Evolutionary conservation across 2,113 vertebrate genomes (phyloP), one percentile per base, ranked within the genome.

Genomic region (Ceyx melanurus): DNA sequence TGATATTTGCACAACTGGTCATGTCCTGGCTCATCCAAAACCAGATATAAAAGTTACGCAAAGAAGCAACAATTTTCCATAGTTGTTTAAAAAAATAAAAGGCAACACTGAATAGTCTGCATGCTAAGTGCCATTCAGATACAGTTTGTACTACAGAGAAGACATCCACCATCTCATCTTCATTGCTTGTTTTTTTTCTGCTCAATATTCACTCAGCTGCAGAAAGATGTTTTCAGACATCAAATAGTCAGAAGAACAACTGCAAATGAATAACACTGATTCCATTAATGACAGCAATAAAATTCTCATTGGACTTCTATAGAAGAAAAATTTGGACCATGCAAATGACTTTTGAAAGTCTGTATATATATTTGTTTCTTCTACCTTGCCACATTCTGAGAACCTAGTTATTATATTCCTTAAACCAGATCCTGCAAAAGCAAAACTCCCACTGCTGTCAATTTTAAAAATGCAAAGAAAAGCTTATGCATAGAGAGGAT

Each of bases 391-490:
- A 18, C 9, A 18, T 72, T 86, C 70, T 81, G n/a, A 68, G 50
- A 78, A 62, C 31, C 16, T 72, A 33, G 42, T 20, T 82, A 88
- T 75, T 84, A 61, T 79, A 72, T 78, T 90, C 21, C 33, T 95
- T 92, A 75, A 78, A 84, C 1, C 5, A 70, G 62, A 86, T 75
- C n/a, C 45, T 82, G 42, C 70, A 90, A 82, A 92, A 84, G 20
- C 33, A 88, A 86, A 86, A 82, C 37, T 85, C 64, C 50, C 74
- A 73, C 50, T 79, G 70, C 54, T 86, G 42, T 51, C 58, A 82
- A n/a, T 84, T 89, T 90, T 79, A 68, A 90, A 88, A 92, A 85
- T 29, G 73, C 37, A 94, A 92, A 94, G 70, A 26, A 72, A 84
- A 92, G 50, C 25, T 79, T 92, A 70, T 82, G 37, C 78, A 84